phyloP scores from a whole-genome alignment of 2,888 invertebrate genomes.

The Octonoba sinensis region DNA sequence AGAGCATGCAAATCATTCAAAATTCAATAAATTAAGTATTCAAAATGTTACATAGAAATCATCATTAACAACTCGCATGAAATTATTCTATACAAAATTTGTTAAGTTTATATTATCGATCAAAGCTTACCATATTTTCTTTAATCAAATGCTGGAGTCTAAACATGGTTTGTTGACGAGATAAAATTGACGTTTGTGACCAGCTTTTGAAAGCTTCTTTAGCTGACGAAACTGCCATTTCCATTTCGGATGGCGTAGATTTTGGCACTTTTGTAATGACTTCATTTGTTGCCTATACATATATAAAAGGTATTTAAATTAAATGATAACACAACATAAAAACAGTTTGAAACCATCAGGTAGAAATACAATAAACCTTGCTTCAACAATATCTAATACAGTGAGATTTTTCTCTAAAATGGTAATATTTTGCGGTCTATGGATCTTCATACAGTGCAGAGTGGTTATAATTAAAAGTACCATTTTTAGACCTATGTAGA shows the following conservation, averaged over 20 bases:
- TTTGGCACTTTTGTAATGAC: slow-evolving; percentile 86
- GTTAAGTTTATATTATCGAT: neutral
- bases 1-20: neutral
- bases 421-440: too few relatives aligned
- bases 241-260: slow-evolving; percentile 89
- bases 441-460: too few relatives aligned
- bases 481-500: too few relatives aligned
- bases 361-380: too few relatives aligned
- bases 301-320: too few relatives aligned
- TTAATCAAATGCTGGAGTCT: slow-evolving; percentile 84
- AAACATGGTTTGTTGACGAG: slow-evolving; percentile 93
- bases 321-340: too few relatives aligned
- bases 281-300: slow-evolving; percentile 82
- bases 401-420: neutral
- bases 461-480: too few relatives aligned
- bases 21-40: too few relatives aligned
- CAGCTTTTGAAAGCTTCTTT: slow-evolving; percentile 85
- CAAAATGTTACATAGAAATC: neutral
- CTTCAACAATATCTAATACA: too few relatives aligned
- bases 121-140: slow-evolving; percentile 79
- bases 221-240: slow-evolving; percentile 86
- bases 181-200: slow-evolving; percentile 91
- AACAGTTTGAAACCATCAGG: too few relatives aligned
- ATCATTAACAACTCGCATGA: neutral
- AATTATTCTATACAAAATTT: neutral